Percentiles rank a stretch among this genome's conserved stretches.
These are phyloP conservation scores for Orientallactaga bullata DNA, from an alignment of 2,113 vertebrate genomes.

Conservation along the genomic window DNA sequence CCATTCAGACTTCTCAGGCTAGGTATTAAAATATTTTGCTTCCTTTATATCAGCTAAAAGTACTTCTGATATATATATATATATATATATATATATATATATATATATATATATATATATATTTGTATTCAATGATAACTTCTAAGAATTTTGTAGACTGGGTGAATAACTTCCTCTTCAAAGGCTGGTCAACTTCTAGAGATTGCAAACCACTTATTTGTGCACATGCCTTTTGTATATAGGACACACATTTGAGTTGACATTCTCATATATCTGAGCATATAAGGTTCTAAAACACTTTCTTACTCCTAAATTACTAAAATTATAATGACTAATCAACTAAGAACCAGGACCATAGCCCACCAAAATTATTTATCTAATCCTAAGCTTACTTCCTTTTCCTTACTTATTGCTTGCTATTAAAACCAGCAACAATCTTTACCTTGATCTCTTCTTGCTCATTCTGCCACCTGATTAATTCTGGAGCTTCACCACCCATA, in stretches of 20 bases:
- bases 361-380: background rate
- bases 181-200: background rate
- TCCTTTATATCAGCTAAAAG: background rate
- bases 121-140: background rate
- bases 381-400: background rate
- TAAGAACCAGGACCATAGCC: fast-evolving
- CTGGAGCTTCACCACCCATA: background rate
- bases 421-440: too few species aligned
- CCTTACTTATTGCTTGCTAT: background rate
- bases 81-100: too few species aligned
- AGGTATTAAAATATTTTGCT: background rate
- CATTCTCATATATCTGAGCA: background rate
- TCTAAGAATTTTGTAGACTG: background rate
- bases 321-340: background rate
- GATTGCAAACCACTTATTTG: background rate
- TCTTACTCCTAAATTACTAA: background rate
- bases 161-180: background rate
- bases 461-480: background rate
- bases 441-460: background rate
- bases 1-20: background rate
- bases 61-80: background rate
- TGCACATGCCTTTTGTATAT: fast-evolving
- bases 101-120: too few species aligned
- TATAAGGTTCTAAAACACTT: background rate
- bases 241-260: background rate